Evolutionary conservation across 2,113 vertebrate species (phyloP).

Genomic region (Callocephalon fimbriatum): DNA sequence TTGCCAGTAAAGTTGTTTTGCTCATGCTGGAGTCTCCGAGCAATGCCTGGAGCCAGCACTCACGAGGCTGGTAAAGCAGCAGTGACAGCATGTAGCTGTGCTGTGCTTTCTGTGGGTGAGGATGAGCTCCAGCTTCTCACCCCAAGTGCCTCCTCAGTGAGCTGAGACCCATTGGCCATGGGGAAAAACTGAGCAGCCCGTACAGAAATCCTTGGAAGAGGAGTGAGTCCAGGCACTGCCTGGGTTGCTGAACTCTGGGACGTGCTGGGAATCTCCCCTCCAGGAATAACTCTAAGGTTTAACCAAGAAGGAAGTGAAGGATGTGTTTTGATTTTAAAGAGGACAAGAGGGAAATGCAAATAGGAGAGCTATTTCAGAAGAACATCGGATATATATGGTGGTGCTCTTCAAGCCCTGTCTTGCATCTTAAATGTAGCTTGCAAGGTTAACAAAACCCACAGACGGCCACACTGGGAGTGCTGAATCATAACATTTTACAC

Average conservation of each 20-base stretch:
- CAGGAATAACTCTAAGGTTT: background rate
- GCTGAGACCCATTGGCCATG: background rate
- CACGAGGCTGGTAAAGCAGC: background rate
- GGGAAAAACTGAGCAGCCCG: background rate
- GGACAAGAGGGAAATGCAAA: background rate
- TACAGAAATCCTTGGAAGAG: background rate
- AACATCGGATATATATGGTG: background rate
- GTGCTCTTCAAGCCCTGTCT: background rate
- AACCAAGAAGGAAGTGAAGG: background rate
- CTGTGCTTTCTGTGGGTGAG: background rate
- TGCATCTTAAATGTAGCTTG: background rate
- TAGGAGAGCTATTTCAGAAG: background rate
- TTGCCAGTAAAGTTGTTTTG: background rate
- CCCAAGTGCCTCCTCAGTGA: background rate
- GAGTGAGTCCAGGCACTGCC: background rate
- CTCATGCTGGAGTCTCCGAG: background rate
- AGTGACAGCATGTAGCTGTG: background rate
- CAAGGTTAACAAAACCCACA: conserved; percentile 42
- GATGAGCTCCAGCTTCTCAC: background rate
- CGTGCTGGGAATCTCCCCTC: background rate
- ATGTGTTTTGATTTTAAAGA: background rate
- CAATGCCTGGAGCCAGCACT: background rate
- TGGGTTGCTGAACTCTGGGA: background rate
- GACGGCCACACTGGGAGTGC: background rate
- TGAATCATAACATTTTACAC: conserved; percentile 47